Evolutionary conservation across 2,888 invertebrate genomes (phyloP).

Genomic region (Microchrysa polita): DNA sequence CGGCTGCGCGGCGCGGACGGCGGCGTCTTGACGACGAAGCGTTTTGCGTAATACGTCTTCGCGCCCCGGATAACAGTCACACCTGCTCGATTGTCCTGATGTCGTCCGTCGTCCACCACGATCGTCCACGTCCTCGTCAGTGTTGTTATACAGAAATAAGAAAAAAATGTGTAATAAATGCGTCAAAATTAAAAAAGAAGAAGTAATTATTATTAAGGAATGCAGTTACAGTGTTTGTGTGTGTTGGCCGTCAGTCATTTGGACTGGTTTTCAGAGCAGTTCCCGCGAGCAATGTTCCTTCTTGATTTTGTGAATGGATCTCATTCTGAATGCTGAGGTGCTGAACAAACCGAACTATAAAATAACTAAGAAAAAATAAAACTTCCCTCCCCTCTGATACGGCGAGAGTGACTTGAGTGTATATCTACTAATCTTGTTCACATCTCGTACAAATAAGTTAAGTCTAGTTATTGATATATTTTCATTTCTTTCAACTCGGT

Average conservation of each 20-base stretch:
- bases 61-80: not conserved
- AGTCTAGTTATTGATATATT: conserved; percentile 19
- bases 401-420: not conserved
- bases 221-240: conserved; percentile 1
- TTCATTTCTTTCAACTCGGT: conserved; percentile 23
- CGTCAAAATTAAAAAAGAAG: conserved; percentile 39
- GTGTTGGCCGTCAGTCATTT: not conserved
- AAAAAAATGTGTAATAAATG: conserved; percentile 21
- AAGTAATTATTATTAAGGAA: conserved; percentile 22
- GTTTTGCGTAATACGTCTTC: not conserved
- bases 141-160: not conserved
- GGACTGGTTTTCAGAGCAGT: too few relatives aligned
- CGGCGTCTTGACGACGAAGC: not conserved
- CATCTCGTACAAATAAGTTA: not conserved
- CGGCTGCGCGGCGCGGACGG: too few relatives aligned
- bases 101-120: too few relatives aligned
- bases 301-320: not conserved
- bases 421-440: conserved; percentile 7
- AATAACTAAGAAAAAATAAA: not conserved
- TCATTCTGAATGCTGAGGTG: conserved; percentile 19
- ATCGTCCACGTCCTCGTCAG: not conserved
- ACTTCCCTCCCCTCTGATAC: not conserved
- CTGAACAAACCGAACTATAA: conserved; percentile 31
- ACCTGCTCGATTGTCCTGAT: too few relatives aligned
- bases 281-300: too few relatives aligned